phyloP scores from a whole-genome alignment of 2,888 invertebrate species.

The Kuschelorhynchus macadamiae region DNA sequence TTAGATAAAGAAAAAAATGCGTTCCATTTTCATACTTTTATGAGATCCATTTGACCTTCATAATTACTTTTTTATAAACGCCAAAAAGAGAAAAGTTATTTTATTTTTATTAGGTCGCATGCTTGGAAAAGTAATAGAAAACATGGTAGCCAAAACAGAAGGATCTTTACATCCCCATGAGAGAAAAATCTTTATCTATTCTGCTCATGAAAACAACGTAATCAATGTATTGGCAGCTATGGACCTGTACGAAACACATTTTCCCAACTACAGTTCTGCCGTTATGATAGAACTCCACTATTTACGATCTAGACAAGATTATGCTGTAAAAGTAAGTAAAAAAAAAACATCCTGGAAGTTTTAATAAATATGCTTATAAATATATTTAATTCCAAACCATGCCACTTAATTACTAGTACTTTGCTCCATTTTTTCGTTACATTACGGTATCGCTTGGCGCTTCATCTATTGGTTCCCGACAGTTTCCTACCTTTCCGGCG shows the following conservation, averaged over 20 bases:
- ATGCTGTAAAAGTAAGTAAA: slow-evolving; percentile 62
- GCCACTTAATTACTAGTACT: too few relatives aligned
- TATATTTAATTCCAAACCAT: too few relatives aligned
- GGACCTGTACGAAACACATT: slow-evolving; percentile 68
- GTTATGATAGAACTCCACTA: slow-evolving; percentile 63
- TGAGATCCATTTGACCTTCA: too few relatives aligned
- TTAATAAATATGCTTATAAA: too few relatives aligned
- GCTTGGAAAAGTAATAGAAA: slow-evolving; percentile 59
- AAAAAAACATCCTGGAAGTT: not conserved
- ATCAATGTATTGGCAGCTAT: slow-evolving; percentile 70
- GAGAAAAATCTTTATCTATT: slow-evolving; percentile 69
- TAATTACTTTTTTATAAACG: too few relatives aligned
- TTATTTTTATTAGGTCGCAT: slow-evolving; percentile 59
- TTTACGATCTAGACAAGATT: slow-evolving; percentile 52
- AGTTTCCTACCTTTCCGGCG: too few relatives aligned
- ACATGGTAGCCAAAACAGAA: slow-evolving; percentile 59
- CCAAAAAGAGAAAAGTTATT: not conserved
- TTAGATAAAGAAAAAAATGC: too few relatives aligned
- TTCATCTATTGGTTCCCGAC: too few relatives aligned
- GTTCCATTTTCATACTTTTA: too few relatives aligned
- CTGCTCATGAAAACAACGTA: slow-evolving; percentile 74
- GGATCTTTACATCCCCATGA: slow-evolving; percentile 51
- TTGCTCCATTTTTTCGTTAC: too few relatives aligned
- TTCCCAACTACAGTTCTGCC: slow-evolving; percentile 64
- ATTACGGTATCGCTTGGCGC: too few relatives aligned